Conservation (phyloP, 2,113 vertebrate species). For the Phainopepla nitens region DNA sequence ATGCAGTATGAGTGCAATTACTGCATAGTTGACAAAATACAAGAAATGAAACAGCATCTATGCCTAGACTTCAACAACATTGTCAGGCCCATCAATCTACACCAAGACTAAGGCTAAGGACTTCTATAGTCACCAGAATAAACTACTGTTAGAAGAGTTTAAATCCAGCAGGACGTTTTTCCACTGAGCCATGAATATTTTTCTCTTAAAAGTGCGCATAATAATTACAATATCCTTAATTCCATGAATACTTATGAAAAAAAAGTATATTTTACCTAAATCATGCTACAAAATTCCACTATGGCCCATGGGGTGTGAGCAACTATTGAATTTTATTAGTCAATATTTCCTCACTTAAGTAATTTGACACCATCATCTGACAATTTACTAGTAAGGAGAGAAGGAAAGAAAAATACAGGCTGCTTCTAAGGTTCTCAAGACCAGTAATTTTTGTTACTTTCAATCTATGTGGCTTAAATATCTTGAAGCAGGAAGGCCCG, state of each 20-base stretch:
- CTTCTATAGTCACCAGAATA: background rate
- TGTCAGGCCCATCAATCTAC: background rate
- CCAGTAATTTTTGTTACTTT: background rate
- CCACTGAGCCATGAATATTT: background rate
- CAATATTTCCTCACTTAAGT: background rate
- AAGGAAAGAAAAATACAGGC: background rate
- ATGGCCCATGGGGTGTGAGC: background rate
- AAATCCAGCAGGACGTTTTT: background rate
- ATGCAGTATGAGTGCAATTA: background rate
- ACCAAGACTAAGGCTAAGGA: accelerated
- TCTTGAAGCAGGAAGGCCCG: background rate
- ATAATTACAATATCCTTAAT: background rate
- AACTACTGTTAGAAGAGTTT: background rate
- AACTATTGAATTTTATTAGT: background rate
- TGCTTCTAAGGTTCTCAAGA: background rate
- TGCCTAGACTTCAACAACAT: background rate
- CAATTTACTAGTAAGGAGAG: background rate
- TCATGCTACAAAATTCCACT: background rate
- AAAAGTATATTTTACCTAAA: background rate
- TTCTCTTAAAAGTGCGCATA: background rate
- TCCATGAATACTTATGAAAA: background rate
- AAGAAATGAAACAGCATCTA: background rate
- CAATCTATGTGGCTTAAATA: accelerated
- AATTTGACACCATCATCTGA: accelerated
- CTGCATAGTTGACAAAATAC: background rate